phyloP scores from a whole-genome alignment of 2,888 invertebrate genomes.

The Trypoxylon attenuatum region DNA sequence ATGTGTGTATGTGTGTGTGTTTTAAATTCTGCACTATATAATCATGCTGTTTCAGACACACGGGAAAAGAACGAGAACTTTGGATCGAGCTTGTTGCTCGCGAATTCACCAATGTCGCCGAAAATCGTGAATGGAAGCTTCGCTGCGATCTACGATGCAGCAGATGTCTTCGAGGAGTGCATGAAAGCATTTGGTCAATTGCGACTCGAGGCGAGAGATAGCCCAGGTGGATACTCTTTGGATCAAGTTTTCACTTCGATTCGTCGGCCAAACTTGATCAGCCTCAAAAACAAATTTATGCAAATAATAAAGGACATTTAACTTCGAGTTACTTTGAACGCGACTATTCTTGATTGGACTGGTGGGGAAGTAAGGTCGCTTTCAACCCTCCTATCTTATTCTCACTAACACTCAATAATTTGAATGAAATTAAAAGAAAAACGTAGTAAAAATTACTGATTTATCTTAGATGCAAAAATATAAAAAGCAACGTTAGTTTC shows the following conservation, averaged over 20 bases:
- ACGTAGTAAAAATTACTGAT: too few relatives aligned
- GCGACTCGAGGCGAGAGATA: conserved; percentile 84
- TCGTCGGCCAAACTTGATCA: not conserved
- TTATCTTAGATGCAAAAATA: too few relatives aligned
- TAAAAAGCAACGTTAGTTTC: too few relatives aligned
- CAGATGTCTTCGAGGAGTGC: conserved; percentile 83
- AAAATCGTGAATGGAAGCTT: conserved; percentile 97
- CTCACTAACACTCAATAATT: too few relatives aligned
- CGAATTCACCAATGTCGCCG: conserved; percentile 97
- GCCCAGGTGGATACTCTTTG: conserved; percentile 79
- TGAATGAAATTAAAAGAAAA: too few relatives aligned
- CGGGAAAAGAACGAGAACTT: conserved; percentile 90
- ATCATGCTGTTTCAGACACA: conserved; percentile 79
- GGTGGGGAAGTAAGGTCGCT: too few relatives aligned
- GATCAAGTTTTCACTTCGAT: not conserved
- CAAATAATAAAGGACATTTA: not conserved
- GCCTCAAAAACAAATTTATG: not conserved
- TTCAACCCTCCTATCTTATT: too few relatives aligned
- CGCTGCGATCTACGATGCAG: conserved; percentile 91
- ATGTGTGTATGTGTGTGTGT: not conserved
- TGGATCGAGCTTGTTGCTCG: conserved; percentile 93
- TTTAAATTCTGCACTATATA: not conserved
- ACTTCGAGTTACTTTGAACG: not conserved
- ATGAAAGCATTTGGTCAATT: conserved; percentile 83
- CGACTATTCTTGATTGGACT: too few relatives aligned